Evolutionary conservation across 2,113 vertebrate genomes (phyloP).

Genomic region (Psilopogon haemacephalus): DNA sequence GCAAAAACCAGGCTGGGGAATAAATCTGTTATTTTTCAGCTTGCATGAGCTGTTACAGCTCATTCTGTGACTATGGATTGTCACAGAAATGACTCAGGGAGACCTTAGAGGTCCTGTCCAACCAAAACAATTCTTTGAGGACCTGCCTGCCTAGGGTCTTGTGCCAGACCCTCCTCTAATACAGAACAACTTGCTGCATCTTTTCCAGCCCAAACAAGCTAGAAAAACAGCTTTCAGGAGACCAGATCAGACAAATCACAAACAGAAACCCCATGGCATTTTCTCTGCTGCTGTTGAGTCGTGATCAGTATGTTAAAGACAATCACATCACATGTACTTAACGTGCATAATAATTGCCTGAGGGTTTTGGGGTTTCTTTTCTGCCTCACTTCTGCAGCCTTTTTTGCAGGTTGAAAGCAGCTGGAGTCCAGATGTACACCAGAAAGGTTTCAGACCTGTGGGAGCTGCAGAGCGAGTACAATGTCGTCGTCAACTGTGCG

Average conservation of each 20-base stretch:
- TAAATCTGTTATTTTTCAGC: background rate
- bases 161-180: background rate
- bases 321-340: background rate
- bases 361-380: background rate
- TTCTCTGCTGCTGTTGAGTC: background rate
- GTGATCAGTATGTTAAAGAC: background rate
- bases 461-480: constrained; percentile 77
- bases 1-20: background rate
- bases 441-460: constrained; percentile 79
- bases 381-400: background rate
- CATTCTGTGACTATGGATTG: background rate
- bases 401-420: constrained; percentile 74
- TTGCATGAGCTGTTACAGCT: background rate
- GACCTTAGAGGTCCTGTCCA: background rate
- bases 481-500: constrained; percentile 88
- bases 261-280: background rate
- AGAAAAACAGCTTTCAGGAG: background rate
- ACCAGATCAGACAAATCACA: background rate
- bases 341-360: background rate
- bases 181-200: background rate
- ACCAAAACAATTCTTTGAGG: background rate
- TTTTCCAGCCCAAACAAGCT: background rate
- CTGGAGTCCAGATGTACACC: constrained; percentile 72
- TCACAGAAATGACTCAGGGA: background rate
- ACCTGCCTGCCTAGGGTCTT: background rate